Evolutionary conservation across 2,797 vertebrate species (phyloP), one percentile per base, ranked within the genome.

Genomic region (Xyrichtys novacula): DNA sequence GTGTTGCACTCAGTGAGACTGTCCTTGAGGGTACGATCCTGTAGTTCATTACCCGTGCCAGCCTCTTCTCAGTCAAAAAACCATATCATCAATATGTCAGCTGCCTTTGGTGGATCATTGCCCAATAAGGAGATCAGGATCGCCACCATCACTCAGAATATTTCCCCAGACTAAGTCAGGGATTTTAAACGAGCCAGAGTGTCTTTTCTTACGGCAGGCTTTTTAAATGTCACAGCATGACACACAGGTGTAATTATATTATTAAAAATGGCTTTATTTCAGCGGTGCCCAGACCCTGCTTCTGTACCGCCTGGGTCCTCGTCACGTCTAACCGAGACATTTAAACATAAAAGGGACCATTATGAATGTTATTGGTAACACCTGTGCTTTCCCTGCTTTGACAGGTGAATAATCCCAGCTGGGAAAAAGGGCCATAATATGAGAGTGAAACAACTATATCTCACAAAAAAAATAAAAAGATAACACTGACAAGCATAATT

Each of bases 11-110:
- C 47, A 65, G 53, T 66, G 19, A 63, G 64, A 47, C 69, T 76
- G 79, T 64, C 26, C 64, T 50, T 47, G 46, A 69, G 50, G 26
- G 22, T 15, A 26, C 65, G 74, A 75, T 74, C 47, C 57, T 29
- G 40, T 61, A 36, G 55, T 59, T 55, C 64, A 50, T 40, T 17
- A 49, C 9, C 19, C 15, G 57, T 62, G 62, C 54, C 57, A 72
- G 43, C 56, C 46, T 31, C 23, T 69, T n/a, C 29, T 23, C 50
- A 28, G 48, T 31, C 59, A 10, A 58, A 47, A 10, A 58, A 47
- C 7, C 29, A 60, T 43, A 32, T 58, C 54, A 54, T 39, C n/a
- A 64, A 50, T 54, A 66, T 46, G 56, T 61, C 58, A 65, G 26
- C 65, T 64, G 74, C 25, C 14, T 55, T 40, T 31, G 36, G 42